These are phyloP conservation scores for Ophioninae sp. DNA, from an alignment of 2,888 invertebrate genomes.

Conservation along the genomic window DNA sequence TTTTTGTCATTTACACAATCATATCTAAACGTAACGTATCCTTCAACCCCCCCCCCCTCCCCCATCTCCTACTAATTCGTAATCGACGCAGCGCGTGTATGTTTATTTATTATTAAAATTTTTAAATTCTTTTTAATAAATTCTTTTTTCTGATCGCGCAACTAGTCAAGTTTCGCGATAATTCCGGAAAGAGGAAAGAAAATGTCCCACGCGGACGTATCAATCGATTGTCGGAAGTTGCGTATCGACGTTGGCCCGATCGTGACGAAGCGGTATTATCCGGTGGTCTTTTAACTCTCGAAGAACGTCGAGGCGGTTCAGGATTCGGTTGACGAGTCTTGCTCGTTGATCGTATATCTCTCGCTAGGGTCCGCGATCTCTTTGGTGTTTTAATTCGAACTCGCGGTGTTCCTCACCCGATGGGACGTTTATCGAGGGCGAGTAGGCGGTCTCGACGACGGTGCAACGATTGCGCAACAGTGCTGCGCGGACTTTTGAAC, in stretches of 20 bases:
- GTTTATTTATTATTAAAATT: not conserved
- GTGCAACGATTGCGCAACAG: slow-evolving; percentile 41
- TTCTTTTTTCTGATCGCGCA: too few relatives aligned
- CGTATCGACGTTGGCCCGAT: not conserved
- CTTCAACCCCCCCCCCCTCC: too few relatives aligned
- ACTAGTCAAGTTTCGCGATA: not conserved
- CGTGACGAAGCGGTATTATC: not conserved
- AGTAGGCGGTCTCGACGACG: not conserved
- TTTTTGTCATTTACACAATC: too few relatives aligned
- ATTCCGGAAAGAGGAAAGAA: not conserved
- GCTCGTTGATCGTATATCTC: too few relatives aligned
- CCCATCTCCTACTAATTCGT: too few relatives aligned
- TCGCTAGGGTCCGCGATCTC: too few relatives aligned
- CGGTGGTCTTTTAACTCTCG: not conserved
- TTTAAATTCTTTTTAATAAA: too few relatives aligned
- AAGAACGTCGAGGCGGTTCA: not conserved
- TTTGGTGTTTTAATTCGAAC: too few relatives aligned
- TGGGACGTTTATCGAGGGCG: not conserved
- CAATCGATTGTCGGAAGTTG: not conserved
- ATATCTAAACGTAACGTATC: too few relatives aligned
- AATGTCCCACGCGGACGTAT: not conserved
- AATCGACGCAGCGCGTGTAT: too few relatives aligned
- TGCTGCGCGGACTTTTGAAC: slow-evolving; percentile 12
- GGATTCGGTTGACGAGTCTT: not conserved
- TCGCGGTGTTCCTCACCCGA: too few relatives aligned